Evolutionary conservation across 2,888 invertebrate genomes (phyloP).

Genomic region (Dolichomitus sp.): DNA sequence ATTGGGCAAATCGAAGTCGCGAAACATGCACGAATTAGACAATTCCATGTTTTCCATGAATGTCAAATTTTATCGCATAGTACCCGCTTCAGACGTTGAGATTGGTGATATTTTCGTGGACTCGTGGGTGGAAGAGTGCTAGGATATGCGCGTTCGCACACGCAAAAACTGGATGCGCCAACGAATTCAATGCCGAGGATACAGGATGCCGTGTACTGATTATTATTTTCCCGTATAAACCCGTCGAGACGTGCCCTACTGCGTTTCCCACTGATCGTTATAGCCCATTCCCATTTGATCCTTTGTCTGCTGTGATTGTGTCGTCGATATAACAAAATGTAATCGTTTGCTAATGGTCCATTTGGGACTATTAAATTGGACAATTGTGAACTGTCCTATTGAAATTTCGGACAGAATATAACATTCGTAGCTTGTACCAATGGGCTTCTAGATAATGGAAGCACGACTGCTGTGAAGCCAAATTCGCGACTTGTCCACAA

Average conservation of each 20-base stretch:
- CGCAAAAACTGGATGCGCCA: not conserved
- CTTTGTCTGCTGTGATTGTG: not conserved
- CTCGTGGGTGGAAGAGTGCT: not conserved
- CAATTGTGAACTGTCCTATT: conserved; percentile 41
- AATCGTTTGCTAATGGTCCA: conserved; percentile 37
- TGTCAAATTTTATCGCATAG: not conserved
- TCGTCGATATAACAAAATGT: not conserved
- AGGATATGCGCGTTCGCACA: not conserved
- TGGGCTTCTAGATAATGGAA: not conserved
- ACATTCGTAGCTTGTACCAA: conserved; percentile 26
- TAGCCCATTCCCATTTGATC: conserved; percentile 38
- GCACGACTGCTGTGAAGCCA: not conserved
- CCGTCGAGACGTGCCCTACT: not conserved
- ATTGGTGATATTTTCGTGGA: not conserved
- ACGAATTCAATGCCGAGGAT: not conserved
- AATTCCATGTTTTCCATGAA: not conserved
- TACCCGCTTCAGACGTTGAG: not conserved
- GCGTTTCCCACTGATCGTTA: conserved; percentile 26
- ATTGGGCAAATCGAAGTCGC: not conserved
- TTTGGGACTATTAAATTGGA: conserved; percentile 51
- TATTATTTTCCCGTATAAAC: not conserved
- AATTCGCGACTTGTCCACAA: conserved; percentile 52
- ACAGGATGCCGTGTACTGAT: not conserved
- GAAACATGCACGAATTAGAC: not conserved
- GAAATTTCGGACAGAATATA: not conserved